phyloP scores from a whole-genome alignment of 1,140 invertebrate species.

The Argopecten irradians region DNA sequence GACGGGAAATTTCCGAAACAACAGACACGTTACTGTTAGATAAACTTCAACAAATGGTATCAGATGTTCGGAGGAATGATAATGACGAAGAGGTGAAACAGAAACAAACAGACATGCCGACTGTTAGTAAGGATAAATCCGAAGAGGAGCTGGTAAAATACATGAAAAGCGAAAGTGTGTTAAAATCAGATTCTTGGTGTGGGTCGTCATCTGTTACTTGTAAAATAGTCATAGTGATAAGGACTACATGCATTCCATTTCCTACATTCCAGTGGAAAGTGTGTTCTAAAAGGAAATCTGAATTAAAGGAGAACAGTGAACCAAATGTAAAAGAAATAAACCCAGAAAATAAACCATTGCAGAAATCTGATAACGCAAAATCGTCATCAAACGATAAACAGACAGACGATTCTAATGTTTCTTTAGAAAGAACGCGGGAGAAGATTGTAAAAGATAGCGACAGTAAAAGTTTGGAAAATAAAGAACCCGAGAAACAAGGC shows the following conservation, averaged over 20 bases:
- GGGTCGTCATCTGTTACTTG: background rate
- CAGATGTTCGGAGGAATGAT: slow-evolving; percentile 9
- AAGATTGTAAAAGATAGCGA: background rate
- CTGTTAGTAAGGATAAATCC: background rate
- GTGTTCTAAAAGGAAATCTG: background rate
- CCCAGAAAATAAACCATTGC: background rate
- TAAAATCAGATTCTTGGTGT: background rate
- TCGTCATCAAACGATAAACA: background rate
- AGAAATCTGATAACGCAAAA: background rate
- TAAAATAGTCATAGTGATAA: background rate
- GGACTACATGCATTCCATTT: background rate
- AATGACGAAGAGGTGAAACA: background rate
- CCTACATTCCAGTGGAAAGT: background rate
- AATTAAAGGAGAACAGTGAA: background rate
- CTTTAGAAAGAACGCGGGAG: background rate
- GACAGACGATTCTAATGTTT: background rate
- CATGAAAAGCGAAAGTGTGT: background rate
- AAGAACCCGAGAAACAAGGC: background rate
- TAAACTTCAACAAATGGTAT: slow-evolving; percentile 49
- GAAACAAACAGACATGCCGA: background rate
- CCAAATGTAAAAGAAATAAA: background rate
- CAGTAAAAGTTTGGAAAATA: background rate
- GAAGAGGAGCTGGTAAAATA: background rate
- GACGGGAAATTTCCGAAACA: background rate
- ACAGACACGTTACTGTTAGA: slow-evolving; percentile 43